A percentile compares a stretch with the other conserved stretches of the same genome.
Evolutionary conservation across 92 coral and sea anemone species (phyloP).

Genomic region (Palythoa grandis): DNA sequence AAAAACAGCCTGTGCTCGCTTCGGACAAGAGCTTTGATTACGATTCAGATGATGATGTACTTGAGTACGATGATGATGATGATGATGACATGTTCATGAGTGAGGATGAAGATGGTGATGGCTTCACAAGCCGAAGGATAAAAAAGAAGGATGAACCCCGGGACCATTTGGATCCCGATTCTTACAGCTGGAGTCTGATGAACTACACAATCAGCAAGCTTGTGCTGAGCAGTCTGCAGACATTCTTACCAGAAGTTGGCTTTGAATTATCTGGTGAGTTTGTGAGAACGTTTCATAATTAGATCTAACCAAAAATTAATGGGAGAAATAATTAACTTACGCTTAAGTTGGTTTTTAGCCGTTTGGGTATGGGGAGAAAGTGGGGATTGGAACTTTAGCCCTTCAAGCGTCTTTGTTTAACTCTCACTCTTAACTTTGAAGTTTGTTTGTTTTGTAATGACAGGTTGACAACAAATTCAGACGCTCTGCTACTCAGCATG

Average conservation of each 20-base stretch:
- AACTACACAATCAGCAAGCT: constrained; percentile 88
- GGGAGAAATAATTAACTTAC: too few relatives aligned
- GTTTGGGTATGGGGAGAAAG: not conserved
- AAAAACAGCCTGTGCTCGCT: constrained; percentile 58
- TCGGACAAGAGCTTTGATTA: constrained; percentile 58
- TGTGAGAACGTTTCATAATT: not conserved
- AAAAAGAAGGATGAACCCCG: constrained; percentile 74
- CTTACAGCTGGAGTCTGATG: constrained; percentile 94
- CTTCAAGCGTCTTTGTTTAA: too few relatives aligned
- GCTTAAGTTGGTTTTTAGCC: too few relatives aligned
- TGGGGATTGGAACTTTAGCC: too few relatives aligned
- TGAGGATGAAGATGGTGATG: constrained; percentile 70
- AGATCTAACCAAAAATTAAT: not conserved
- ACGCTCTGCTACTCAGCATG: too few relatives aligned
- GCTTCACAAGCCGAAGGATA: constrained; percentile 50
- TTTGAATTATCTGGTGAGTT: constrained; percentile 87
- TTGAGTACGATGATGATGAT: constrained; percentile 76
- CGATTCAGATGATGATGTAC: constrained; percentile 81
- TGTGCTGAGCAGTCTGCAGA: constrained; percentile 75
- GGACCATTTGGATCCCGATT: constrained; percentile 87
- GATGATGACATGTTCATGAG: constrained; percentile 76
- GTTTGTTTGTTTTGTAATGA: too few relatives aligned
- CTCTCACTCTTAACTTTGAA: too few relatives aligned
- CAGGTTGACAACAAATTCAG: too few relatives aligned
- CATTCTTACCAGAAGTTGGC: constrained; percentile 88